phyloP scores from a whole-genome alignment of 2,888 invertebrate genomes.

The Chloroclystis v-ata region DNA sequence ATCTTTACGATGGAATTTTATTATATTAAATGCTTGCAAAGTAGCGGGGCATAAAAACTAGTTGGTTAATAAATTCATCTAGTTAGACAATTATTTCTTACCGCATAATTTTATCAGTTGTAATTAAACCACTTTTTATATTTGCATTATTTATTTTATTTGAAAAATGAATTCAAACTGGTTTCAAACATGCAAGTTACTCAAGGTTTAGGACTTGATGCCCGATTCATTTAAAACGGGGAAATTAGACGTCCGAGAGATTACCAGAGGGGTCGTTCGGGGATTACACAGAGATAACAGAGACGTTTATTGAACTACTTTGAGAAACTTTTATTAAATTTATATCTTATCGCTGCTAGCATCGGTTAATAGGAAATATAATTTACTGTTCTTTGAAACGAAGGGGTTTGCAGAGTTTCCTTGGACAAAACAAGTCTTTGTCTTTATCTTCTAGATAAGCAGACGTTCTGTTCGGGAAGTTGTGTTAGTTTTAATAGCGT shows the following conservation, averaged over 20 bases:
- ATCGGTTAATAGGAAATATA: constrained; percentile 44
- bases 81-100: too few relatives aligned
- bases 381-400: constrained; percentile 34
- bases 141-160: too few relatives aligned
- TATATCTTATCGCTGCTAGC: constrained; percentile 38
- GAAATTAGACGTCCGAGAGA: constrained; percentile 63
- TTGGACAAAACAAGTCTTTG: constrained; percentile 5
- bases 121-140: too few relatives aligned
- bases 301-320: constrained; percentile 55
- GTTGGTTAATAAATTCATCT: too few relatives aligned
- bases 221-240: constrained; percentile 61
- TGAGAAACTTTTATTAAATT: constrained; percentile 50
- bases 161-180: too few relatives aligned
- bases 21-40: too few relatives aligned
- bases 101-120: too few relatives aligned
- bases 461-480: too few relatives aligned
- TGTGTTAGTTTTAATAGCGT: too few relatives aligned
- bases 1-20: too few relatives aligned
- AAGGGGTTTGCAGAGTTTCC: constrained; percentile 9
- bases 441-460: not conserved
- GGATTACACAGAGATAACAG: constrained; percentile 56
- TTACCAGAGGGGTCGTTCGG: constrained; percentile 52
- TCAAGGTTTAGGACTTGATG: constrained; percentile 53
- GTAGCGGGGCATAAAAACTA: too few relatives aligned
- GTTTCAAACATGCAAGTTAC: not conserved